Base-by-base conservation (phyloP, 2,888 invertebrate species). In the Eulithis prunata region DNA sequence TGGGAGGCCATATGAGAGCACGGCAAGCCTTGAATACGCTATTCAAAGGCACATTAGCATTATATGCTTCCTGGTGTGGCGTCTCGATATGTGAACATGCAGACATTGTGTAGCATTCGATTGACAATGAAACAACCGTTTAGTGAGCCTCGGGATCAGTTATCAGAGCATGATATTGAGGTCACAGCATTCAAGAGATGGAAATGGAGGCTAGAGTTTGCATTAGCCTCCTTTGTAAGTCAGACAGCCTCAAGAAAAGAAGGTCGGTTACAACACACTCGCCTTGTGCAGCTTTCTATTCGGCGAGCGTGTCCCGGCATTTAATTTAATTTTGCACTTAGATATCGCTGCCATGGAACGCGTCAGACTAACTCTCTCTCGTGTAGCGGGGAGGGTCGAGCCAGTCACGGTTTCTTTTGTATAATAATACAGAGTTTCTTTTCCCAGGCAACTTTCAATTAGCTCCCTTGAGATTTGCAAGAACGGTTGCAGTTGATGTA, bases 231-330 rank as follows among this genome's bases (percentile, higher is more conserved):
- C 87, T 90, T 91, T 89, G 88, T 88, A 87, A 79, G 80, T 80
- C 83, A 82, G 78, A 81, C 81, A 80, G 79, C 78, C 77, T 78
- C 78, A 81, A 83, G 86, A 85, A 91, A 91, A 92, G 91, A 92
- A 92, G 92, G 93, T 88, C 92, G 88, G 80, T 93, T 93, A 87
- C 93, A 88, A 91, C 90, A 91, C 81, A 89, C 77, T 90, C 82
- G 91, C 91, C 91, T 91, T 91, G 91, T 86, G 75, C 88, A 88
- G 91, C 92, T 93, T 93, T 93, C 93, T 93, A 93, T 89, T 90
- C 84, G 78, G 84, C 83, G 78, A 89, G 86, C 91, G 86, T 89
- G 92, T 90, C 87, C 87, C 89, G 90, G 88, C 90, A 90, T 91
- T 90, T 90, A 89, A 92, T 90, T 87, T 87, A 87, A 68, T 89